Percentiles rank a stretch among this genome's conserved stretches.
Evolutionary conservation across 1,140 invertebrate species (phyloP).

Genomic region (Melanaphis sacchari): DNA sequence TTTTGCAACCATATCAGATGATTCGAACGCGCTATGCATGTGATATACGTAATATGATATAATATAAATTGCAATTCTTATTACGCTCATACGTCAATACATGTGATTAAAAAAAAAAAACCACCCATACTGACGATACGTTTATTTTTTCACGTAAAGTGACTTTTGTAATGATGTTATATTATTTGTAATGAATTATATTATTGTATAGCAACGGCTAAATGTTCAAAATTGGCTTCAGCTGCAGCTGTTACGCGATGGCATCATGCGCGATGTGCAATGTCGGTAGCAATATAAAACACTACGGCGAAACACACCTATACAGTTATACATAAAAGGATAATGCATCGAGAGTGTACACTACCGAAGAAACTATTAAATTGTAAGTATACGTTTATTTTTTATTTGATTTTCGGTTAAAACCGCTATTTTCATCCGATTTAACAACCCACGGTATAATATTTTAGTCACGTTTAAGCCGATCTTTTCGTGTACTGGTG

Average conservation of each 20-base stretch:
- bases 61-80: no score
- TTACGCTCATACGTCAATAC: no score
- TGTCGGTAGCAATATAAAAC: background rate
- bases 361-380: background rate
- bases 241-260: background rate
- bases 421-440: background rate
- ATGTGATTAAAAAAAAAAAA: no score
- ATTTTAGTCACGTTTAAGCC: background rate
- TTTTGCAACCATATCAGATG: no score
- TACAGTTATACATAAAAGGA: background rate
- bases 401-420: slow-evolving; percentile 18
- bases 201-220: background rate
- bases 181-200: no score
- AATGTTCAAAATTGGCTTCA: background rate
- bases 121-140: no score
- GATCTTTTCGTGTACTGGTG: background rate
- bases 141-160: no score
- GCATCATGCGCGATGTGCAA: no score
- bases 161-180: background rate
- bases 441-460: background rate
- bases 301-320: background rate
- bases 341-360: background rate
- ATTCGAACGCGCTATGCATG: no score
- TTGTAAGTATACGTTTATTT: background rate
- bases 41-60: no score